Base-by-base conservation (phyloP, 2,113 vertebrate genomes). In the Marmota monax region DNA sequence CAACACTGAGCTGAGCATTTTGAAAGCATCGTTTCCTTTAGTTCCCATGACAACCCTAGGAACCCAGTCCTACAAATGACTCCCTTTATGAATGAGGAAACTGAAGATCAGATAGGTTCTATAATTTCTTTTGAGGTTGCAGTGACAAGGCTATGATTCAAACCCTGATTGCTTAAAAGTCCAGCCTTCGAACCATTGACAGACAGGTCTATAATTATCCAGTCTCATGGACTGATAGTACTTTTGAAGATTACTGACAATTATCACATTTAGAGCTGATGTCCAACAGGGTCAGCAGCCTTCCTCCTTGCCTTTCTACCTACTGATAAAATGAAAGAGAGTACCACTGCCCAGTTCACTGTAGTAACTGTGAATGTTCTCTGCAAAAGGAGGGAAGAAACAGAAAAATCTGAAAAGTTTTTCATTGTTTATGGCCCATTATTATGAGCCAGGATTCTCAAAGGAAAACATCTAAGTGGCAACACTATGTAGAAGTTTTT, bases 91-190 rank as follows among this genome's bases (percentile, higher is more conserved):
- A 45, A 88, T 11, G 56, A 85, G 39, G 61, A 88, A 69, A 74
- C 16, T 77, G 51, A 80, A 72, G 25, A 56, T 83, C 89, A 78
- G 69, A 79, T 65, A 58, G 67, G 76, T 18, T 93, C 74, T 39
- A 14, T 17, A 42, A 83, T 17, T 53, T 63, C 91, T 91, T 45
- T 48, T 67, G 10, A 93, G 77, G 70, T 84, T 79, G 79, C 65
- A 61, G 3, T 39, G 39, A 63, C 53, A 96, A 80, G 78, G n/a
- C 61, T 82, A 67, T 29, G 78, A 93, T 37, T 80, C 86, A 93
- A 97, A 96, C 27, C 51, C 51, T 87, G 88, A 84, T 89, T 89
- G 51, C 80, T 92, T 80, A 84, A 93, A 91, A 95, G 42, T n/a
- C 37, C 27, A 70, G 87, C 42, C 39, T 96, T 61, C 63, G 93